Percentiles rank a stretch among this genome's conserved stretches.
Evolutionary conservation across 1,140 invertebrate species (phyloP).

Genomic region (Battus philenor): DNA sequence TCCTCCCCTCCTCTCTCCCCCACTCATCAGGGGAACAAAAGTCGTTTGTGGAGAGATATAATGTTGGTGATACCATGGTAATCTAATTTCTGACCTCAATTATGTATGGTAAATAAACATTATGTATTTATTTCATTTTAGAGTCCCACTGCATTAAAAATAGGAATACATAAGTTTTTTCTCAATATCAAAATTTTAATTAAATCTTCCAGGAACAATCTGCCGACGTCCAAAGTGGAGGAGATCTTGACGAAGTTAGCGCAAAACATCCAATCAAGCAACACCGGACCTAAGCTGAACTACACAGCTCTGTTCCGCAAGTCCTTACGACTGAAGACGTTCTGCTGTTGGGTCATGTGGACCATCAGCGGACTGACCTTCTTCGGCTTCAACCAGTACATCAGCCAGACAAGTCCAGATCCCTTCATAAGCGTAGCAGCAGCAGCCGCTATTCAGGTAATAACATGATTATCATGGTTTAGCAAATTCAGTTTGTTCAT

Average conservation of each 20-base stretch:
- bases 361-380: conserved; percentile 82
- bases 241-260: conserved; percentile 47
- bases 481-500: neutral
- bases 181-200: no score
- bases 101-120: no score
- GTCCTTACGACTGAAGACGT: conserved; percentile 81
- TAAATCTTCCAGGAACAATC: conserved; percentile 67
- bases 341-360: conserved; percentile 82
- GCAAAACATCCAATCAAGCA: conserved; percentile 35
- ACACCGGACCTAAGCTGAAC: conserved; percentile 66
- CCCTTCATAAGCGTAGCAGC: conserved; percentile 83
- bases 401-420: conserved; percentile 82
- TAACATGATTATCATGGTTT: neutral
- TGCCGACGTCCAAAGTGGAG: conserved; percentile 73
- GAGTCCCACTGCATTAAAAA: no score
- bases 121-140: no score
- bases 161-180: no score
- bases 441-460: conserved; percentile 51
- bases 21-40: no score
- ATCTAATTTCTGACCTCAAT: no score
- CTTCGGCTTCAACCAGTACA: conserved; percentile 85
- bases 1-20: no score
- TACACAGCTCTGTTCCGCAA: conserved; percentile 83
- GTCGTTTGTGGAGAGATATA: no score
- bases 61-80: no score